These are phyloP conservation scores for Macrobrachium rosenbergii DNA, from an alignment of 1,140 invertebrate species.

Conservation along the genomic window DNA sequence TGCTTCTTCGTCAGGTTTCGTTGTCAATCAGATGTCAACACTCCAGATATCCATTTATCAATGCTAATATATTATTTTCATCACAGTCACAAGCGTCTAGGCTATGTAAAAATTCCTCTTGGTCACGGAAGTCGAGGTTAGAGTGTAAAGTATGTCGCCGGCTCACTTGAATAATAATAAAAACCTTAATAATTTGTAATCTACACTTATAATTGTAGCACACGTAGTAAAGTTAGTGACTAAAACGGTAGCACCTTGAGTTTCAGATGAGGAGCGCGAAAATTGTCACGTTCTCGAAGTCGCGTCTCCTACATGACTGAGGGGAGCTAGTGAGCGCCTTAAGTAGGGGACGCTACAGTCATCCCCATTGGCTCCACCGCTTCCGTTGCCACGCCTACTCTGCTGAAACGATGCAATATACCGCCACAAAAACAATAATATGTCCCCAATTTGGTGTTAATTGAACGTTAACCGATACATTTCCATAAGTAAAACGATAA, in stretches of 20 bases:
- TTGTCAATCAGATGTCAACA: constrained; percentile 29
- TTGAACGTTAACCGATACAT: not conserved
- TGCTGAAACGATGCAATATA: constrained; percentile 1
- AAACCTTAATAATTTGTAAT: constrained; percentile 42
- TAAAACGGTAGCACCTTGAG: constrained; percentile 63
- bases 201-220: constrained; percentile 59
- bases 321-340: constrained; percentile 57
- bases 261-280: constrained; percentile 61
- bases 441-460: not conserved
- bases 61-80: constrained; percentile 30
- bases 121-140: not conserved
- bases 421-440: constrained; percentile 25
- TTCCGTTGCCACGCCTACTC: constrained; percentile 31
- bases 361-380: constrained; percentile 19
- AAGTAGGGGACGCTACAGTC: constrained; percentile 50
- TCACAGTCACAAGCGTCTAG: constrained; percentile 58
- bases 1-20: constrained; percentile 38
- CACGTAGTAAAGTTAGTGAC: constrained; percentile 59
- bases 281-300: constrained; percentile 52
- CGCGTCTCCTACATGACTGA: constrained; percentile 62
- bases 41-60: constrained; percentile 27
- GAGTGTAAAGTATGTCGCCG: not conserved
- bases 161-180: constrained; percentile 36
- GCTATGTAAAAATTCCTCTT: constrained; percentile 29
- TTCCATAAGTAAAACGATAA: no score